Conservation (phyloP, 2,113 vertebrate species). For the Calyptomena viridis region DNA sequence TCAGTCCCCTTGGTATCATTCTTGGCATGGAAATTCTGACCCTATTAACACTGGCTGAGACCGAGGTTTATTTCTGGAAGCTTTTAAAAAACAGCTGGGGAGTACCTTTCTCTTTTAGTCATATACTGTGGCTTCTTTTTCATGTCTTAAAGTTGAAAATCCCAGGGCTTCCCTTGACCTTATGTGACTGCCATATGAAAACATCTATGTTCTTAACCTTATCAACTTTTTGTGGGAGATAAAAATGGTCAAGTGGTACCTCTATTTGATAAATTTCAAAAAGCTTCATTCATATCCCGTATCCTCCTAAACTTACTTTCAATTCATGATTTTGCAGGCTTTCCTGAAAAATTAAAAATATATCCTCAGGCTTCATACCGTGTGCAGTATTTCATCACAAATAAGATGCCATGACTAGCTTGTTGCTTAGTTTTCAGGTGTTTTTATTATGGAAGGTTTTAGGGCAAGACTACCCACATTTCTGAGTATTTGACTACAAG, state of each 20-base stretch:
- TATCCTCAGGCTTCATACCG: neutral
- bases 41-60: neutral
- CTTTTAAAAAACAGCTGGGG: slow-evolving; percentile 45
- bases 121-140: neutral
- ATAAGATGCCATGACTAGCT: neutral
- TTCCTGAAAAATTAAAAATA: neutral
- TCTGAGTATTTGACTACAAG: neutral
- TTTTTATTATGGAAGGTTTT: neutral
- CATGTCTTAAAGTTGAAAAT: neutral
- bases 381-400: neutral
- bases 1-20: neutral
- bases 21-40: slow-evolving; percentile 46
- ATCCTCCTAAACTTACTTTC: neutral
- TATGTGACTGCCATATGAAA: slow-evolving; percentile 10
- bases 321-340: neutral
- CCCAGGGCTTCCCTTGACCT: neutral
- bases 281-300: neutral
- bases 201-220: neutral
- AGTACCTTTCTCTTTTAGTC: slow-evolving; percentile 32
- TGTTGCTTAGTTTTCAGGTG: neutral
- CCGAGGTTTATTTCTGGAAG: slow-evolving; percentile 35
- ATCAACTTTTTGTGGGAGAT: neutral
- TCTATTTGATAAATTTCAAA: neutral
- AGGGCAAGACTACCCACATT: neutral
- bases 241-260: neutral